Percentiles rank a stretch among this genome's conserved stretches.
phyloP scores from a whole-genome alignment of 2,888 invertebrate species.

The Fragum sueziense region DNA sequence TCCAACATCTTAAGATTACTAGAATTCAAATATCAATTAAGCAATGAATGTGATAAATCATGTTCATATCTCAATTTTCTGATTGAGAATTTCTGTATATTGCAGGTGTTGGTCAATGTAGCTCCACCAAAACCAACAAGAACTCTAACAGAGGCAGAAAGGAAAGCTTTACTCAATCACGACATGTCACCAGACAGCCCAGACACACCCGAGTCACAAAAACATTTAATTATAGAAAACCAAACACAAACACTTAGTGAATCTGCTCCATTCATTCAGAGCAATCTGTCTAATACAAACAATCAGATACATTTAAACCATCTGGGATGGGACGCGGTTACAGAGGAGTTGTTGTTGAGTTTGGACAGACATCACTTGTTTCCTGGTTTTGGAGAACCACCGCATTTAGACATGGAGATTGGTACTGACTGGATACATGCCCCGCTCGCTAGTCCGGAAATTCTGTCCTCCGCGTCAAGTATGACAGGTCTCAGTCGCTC shows the following conservation, averaged over 20 bases:
- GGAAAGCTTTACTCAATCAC: conserved; percentile 68
- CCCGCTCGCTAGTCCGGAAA: conserved; percentile 92
- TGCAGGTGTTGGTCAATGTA: conserved; percentile 84
- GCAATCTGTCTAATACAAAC: not conserved
- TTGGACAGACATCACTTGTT: conserved; percentile 58
- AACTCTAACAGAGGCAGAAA: conserved; percentile 73
- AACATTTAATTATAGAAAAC: conserved; percentile 14
- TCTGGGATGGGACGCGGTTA: conserved; percentile 84
- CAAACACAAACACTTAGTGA: conserved; percentile 17
- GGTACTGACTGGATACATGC: conserved; percentile 82
- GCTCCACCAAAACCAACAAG: conserved; percentile 89
- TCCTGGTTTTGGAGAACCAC: conserved; percentile 52
- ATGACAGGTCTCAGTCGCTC: conserved; percentile 83
- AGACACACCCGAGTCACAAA: conserved; percentile 27
- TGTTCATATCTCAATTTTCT: too few relatives aligned
- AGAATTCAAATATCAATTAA: too few relatives aligned
- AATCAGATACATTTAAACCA: conserved; percentile 26
- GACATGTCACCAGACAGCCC: conserved; percentile 59
- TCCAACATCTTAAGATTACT: too few relatives aligned
- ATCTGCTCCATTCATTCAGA: conserved; percentile 4
- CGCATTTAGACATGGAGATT: conserved; percentile 60
- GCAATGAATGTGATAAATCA: too few relatives aligned
- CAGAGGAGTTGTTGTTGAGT: conserved; percentile 60
- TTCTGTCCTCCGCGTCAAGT: conserved; percentile 91
- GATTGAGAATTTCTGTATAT: too few relatives aligned